phyloP scores from a whole-genome alignment of 2,888 invertebrate species.

The Aspidiotus rigidus region DNA sequence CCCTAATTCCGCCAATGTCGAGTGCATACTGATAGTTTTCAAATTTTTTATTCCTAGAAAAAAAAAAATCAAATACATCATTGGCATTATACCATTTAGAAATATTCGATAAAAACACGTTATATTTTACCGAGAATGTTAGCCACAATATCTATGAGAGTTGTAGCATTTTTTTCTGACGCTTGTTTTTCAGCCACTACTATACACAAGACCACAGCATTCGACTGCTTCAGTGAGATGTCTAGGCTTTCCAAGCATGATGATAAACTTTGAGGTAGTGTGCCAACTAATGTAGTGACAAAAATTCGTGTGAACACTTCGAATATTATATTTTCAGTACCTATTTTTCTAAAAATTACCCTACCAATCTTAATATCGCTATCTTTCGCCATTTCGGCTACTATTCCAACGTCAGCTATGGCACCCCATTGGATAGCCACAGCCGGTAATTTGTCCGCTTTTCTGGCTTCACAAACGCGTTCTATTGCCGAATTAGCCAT shows the following conservation, averaged over 20 bases:
- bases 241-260: conserved; percentile 65
- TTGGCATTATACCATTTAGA: conserved; percentile 48
- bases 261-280: conserved; percentile 72
- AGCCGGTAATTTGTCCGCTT: conserved; percentile 60
- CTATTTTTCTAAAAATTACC: neutral
- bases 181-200: conserved; percentile 75
- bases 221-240: conserved; percentile 55
- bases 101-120: no score
- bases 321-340: no score
- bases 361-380: neutral
- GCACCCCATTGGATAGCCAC: conserved; percentile 89
- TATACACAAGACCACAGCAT: conserved; percentile 66
- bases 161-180: conserved; percentile 44
- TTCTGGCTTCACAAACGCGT: conserved; percentile 62
- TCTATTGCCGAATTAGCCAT: conserved; percentile 64
- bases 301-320: no score
- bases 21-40: conserved; percentile 59
- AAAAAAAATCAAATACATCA: conserved; percentile 54
- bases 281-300: conserved; percentile 51
- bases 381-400: neutral
- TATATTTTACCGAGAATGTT: conserved; percentile 42
- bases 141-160: conserved; percentile 46
- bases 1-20: conserved; percentile 78
- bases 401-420: conserved; percentile 69
- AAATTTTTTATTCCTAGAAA: conserved; percentile 52